Conservation (phyloP, 2,113 vertebrate genomes). For the Rutilus rutilus region DNA sequence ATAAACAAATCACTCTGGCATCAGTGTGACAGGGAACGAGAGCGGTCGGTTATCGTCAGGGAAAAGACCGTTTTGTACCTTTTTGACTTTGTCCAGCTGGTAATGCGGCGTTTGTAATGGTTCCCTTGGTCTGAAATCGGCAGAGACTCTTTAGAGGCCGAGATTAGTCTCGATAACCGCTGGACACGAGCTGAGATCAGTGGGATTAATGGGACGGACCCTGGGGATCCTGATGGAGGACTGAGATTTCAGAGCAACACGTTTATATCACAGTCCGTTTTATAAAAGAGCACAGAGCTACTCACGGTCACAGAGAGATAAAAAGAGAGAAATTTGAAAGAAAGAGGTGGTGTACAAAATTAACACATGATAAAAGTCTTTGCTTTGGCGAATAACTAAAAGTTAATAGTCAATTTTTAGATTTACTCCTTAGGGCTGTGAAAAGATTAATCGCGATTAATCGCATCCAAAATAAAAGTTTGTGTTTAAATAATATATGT, state of each 20-base stretch:
- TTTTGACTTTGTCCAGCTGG: slow-evolving; percentile 36
- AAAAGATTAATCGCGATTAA: no score
- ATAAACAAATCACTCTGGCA: slow-evolving; percentile 28
- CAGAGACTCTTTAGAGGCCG: neutral
- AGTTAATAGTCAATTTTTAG: neutral
- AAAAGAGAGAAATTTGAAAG: slow-evolving; percentile 16
- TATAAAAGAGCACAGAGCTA: slow-evolving; percentile 17
- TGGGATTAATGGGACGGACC: neutral
- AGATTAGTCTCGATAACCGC: slow-evolving; percentile 13
- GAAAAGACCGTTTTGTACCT: slow-evolving; percentile 13
- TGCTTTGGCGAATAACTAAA: no score
- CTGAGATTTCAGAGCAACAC: slow-evolving; percentile 14
- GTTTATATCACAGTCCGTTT: slow-evolving; percentile 22
- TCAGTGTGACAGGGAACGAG: neutral
- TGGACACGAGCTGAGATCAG: slow-evolving; percentile 13
- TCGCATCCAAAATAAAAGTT: no score
- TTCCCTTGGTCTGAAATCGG: slow-evolving; percentile 12
- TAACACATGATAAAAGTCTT: neutral
- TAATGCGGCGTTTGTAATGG: slow-evolving; percentile 6
- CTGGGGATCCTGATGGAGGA: slow-evolving; percentile 3
- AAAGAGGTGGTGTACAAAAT: neutral
- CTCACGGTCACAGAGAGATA: neutral
- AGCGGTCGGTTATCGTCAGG: neutral
- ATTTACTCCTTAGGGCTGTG: no score
- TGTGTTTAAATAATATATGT: no score